Conservation (phyloP, 2,797 vertebrate genomes). For the Microctenopoma steveboyesi region DNA sequence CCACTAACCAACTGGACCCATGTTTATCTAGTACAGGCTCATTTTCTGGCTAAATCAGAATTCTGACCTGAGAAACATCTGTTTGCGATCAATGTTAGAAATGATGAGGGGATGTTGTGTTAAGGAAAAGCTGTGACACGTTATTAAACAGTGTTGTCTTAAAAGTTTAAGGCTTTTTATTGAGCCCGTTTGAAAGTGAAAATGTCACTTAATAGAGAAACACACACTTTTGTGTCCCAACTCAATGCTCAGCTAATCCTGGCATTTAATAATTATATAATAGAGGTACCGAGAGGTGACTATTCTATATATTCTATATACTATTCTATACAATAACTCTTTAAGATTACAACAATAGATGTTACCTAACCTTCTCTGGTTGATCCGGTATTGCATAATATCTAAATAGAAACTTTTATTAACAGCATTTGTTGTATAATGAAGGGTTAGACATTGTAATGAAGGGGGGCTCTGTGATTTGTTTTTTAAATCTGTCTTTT, state of each 20-base stretch:
- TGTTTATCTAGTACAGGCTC: neutral
- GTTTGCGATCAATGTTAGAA: neutral
- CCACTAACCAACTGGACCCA: too few species aligned
- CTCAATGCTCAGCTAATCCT: slow-evolving; percentile 1
- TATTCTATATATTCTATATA: neutral
- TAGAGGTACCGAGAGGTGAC: neutral
- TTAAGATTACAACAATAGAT: neutral
- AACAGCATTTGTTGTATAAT: too few species aligned
- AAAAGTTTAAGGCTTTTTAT: neutral
- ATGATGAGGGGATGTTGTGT: neutral
- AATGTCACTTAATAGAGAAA: neutral
- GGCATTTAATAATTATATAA: slow-evolving; percentile 2
- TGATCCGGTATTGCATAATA: neutral
- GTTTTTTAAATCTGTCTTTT: neutral
- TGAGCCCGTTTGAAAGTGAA: neutral
- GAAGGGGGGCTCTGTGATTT: neutral
- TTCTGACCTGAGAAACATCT: too few species aligned
- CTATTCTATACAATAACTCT: neutral
- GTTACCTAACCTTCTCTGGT: neutral
- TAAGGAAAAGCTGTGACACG: too few species aligned
- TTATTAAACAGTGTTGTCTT: neutral
- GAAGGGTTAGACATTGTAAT: too few species aligned
- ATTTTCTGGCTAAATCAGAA: neutral
- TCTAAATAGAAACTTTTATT: neutral
- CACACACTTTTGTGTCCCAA: neutral